Conservation (phyloP, 2,797 vertebrate genomes). For the Myripristis jacobus region DNA sequence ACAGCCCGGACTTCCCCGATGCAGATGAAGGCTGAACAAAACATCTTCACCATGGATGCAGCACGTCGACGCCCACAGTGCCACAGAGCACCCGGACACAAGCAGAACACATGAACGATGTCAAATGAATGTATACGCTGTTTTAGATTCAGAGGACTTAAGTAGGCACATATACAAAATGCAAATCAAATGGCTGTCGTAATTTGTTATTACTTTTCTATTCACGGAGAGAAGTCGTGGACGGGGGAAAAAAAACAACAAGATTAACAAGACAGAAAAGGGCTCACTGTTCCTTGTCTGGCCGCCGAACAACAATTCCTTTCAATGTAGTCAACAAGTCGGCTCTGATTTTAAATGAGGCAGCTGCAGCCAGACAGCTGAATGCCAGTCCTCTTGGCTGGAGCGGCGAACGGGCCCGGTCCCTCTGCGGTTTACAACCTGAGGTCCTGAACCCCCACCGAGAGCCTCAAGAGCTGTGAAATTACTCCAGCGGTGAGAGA, state of each 20-base stretch:
- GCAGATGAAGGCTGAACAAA: too few relatives aligned
- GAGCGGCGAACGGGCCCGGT: slow-evolving; percentile 21
- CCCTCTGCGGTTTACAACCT: slow-evolving; percentile 7
- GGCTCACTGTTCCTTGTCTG: slow-evolving; percentile 49
- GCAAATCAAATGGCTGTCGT: slow-evolving; percentile 18
- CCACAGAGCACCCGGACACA: too few relatives aligned
- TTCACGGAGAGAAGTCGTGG: slow-evolving; percentile 19
- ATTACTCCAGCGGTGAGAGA: slow-evolving; percentile 16
- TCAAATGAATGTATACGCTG: not conserved
- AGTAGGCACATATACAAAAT: slow-evolving; percentile 16
- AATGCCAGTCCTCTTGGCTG: slow-evolving; percentile 9
- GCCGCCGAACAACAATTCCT: slow-evolving; percentile 57
- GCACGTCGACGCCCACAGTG: too few relatives aligned
- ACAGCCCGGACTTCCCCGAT: too few relatives aligned
- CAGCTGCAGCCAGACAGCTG: slow-evolving; percentile 43
- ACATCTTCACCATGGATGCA: too few relatives aligned
- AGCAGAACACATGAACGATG: too few relatives aligned
- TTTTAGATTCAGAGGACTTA: not conserved
- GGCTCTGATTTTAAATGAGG: slow-evolving; percentile 34
- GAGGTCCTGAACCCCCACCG: slow-evolving; percentile 19
- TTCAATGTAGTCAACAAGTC: slow-evolving; percentile 46
- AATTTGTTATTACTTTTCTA: slow-evolving; percentile 35
- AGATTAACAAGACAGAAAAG: slow-evolving; percentile 26
- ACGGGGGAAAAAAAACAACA: slow-evolving; percentile 28
- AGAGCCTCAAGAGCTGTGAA: slow-evolving; percentile 26